Percentiles rank a stretch among this genome's conserved stretches.
phyloP scores from a whole-genome alignment of 2,888 invertebrate species.

The Drosophila pseudotalamancana region DNA sequence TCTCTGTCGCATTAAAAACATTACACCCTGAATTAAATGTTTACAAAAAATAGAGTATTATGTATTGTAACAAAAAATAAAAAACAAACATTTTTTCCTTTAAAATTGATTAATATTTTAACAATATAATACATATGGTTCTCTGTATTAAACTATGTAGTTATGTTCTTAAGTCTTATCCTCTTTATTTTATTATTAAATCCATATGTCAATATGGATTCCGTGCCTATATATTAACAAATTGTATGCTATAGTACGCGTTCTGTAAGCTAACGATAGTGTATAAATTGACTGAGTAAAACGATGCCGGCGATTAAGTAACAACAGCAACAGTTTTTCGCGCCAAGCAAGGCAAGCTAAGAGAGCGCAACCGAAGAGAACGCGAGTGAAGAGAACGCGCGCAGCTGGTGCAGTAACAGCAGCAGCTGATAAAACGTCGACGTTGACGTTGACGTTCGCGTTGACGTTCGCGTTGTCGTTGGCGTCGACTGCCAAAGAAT shows the following conservation, averaged over 20 bases:
- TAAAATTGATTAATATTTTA: no score
- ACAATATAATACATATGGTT: no score
- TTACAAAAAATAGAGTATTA: no score
- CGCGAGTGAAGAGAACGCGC: constrained; percentile 44
- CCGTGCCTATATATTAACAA: background rate
- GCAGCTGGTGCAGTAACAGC: constrained; percentile 61
- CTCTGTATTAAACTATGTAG: no score
- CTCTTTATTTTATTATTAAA: no score
- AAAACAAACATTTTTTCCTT: no score
- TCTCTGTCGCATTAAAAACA: no score
- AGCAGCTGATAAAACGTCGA: constrained; percentile 37
- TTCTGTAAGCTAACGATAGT: constrained; percentile 12
- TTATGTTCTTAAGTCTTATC: no score
- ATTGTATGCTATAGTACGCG: constrained; percentile 6
- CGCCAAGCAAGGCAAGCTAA: constrained; percentile 53
- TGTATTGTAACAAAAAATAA: no score
- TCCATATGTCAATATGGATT: no score
- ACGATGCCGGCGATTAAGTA: constrained; percentile 72
- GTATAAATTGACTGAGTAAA: constrained; percentile 43
- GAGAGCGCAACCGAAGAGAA: constrained; percentile 41
- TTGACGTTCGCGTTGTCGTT: constrained; percentile 26
- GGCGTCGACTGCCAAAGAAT: constrained; percentile 64
- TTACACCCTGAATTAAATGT: no score
- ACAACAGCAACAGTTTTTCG: constrained; percentile 78
- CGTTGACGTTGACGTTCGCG: constrained; percentile 24